phyloP scores from a whole-genome alignment of 2,888 invertebrate genomes.

The Camptogramma bilineatum region DNA sequence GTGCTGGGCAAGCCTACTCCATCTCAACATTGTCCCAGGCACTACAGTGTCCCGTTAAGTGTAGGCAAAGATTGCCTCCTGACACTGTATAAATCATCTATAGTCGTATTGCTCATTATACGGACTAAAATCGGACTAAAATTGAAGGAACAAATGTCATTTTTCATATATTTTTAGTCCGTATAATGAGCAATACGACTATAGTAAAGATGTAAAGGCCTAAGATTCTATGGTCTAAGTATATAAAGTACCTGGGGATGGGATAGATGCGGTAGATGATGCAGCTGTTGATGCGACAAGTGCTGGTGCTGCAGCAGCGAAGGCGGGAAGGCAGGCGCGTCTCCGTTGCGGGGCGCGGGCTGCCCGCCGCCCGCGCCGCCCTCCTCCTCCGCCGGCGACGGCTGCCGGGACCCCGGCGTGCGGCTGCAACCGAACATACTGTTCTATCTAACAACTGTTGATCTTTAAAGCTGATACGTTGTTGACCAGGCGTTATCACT shows the following conservation, averaged over 20 bases:
- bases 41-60: too few relatives aligned
- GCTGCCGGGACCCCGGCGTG: conserved; percentile 95
- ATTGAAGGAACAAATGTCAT: too few relatives aligned
- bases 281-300: conserved; percentile 59
- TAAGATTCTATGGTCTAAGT: too few relatives aligned
- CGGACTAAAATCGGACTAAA: too few relatives aligned
- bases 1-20: too few relatives aligned
- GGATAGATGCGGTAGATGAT: conserved; percentile 75
- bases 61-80: too few relatives aligned
- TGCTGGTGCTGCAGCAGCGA: conserved; percentile 76
- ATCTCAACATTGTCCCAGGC: too few relatives aligned
- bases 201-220: too few relatives aligned
- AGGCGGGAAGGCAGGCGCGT: conserved; percentile 72
- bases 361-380: conserved; percentile 85
- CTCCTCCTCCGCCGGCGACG: conserved; percentile 96
- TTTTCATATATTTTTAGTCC: too few relatives aligned
- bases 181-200: too few relatives aligned
- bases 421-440: conserved; percentile 85
- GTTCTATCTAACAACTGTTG: conserved; percentile 16
- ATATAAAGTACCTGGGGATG: conserved; percentile 81
- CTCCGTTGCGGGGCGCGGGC: conserved; percentile 78
- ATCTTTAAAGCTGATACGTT: not conserved
- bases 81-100: too few relatives aligned
- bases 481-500: not conserved
- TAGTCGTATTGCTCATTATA: too few relatives aligned